phyloP scores from a whole-genome alignment of 2,797 vertebrate genomes.

The Cossypha niveicapilla region DNA sequence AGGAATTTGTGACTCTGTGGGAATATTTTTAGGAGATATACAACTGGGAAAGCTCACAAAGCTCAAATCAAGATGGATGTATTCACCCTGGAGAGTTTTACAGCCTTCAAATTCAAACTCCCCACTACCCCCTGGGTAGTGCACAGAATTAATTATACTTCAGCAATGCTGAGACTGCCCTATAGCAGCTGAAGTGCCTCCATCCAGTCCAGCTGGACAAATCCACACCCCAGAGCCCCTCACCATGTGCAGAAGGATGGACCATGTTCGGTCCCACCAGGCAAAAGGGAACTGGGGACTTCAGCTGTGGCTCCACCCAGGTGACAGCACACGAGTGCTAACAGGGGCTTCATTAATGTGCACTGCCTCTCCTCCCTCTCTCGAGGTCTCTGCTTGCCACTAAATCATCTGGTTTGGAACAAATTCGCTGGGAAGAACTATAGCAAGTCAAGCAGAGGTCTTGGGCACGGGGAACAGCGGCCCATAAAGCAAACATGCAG shows the following conservation, averaged over 20 bases:
- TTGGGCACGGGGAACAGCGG: background rate
- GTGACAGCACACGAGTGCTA: background rate
- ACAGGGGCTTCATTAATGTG: slow-evolving; percentile 6
- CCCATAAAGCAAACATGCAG: slow-evolving; percentile 53
- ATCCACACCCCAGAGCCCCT: background rate
- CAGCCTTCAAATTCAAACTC: background rate
- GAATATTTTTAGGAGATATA: slow-evolving; percentile 29
- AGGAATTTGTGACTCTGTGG: slow-evolving; percentile 35
- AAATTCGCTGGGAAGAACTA: slow-evolving; percentile 42
- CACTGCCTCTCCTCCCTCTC: background rate
- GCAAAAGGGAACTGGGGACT: background rate
- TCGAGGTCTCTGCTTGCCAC: background rate
- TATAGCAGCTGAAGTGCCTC: background rate
- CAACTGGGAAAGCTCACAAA: background rate
- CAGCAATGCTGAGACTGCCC: background rate
- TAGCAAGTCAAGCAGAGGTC: slow-evolving; percentile 41
- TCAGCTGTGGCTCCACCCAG: background rate
- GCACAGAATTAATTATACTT: background rate
- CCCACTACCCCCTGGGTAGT: background rate
- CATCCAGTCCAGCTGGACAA: background rate
- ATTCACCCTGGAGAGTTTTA: background rate
- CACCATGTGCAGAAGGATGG: background rate
- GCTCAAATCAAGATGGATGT: slow-evolving; percentile 11
- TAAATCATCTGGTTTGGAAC: slow-evolving; percentile 48
- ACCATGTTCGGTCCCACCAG: accelerated